phyloP scores from a whole-genome alignment of 2,113 vertebrate species.

The Hipposideros armiger region DNA sequence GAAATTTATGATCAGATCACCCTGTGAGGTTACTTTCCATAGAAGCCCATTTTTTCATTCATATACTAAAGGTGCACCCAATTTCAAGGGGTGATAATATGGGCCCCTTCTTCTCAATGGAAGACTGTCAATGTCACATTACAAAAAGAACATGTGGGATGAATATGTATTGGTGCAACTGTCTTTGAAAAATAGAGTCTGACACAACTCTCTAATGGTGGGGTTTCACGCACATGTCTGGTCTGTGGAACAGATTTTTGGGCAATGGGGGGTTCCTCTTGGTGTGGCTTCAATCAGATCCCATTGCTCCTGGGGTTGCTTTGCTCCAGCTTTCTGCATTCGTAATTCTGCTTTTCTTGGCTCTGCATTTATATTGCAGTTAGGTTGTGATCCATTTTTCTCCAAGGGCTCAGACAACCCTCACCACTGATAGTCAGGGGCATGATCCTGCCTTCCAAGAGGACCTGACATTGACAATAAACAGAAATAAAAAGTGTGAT shows the following conservation, averaged over 20 bases:
- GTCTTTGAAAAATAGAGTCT: neutral
- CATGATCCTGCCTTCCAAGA: neutral
- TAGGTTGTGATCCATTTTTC: conserved; percentile 47
- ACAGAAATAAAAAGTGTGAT: conserved; percentile 39
- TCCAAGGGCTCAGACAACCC: conserved; percentile 48
- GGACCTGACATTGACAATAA: conserved; percentile 27
- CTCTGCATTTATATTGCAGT: conserved; percentile 31
- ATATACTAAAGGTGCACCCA: neutral
- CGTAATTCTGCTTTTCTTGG: conserved; percentile 5
- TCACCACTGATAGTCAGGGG: neutral
- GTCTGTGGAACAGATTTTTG: neutral
- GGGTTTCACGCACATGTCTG: neutral
- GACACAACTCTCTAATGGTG: neutral
- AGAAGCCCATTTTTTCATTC: neutral
- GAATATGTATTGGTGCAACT: neutral
- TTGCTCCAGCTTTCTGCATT: conserved; percentile 7
- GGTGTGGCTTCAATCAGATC: neutral
- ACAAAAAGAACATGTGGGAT: neutral
- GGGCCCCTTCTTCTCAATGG: neutral
- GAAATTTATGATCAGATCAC: neutral
- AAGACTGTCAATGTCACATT: neutral
- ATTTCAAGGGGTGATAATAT: neutral
- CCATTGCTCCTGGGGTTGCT: neutral
- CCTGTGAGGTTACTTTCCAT: neutral
- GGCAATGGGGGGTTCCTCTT: neutral